phyloP scores from a whole-genome alignment of 2,888 invertebrate species.

The Salticus scenicus region DNA sequence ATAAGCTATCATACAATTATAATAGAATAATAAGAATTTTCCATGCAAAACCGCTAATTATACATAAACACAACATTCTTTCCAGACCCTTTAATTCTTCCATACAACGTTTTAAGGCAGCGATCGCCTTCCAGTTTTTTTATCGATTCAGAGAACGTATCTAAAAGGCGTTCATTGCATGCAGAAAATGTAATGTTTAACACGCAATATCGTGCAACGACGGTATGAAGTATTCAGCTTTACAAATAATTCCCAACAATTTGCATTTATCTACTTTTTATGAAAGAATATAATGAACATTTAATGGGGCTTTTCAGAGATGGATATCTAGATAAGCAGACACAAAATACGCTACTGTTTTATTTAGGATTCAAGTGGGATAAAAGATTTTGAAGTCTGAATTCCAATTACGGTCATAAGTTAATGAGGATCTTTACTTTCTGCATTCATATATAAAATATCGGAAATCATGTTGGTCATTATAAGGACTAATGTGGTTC shows the following conservation, averaged over 20 bases:
- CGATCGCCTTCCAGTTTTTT: not conserved
- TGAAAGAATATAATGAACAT: constrained; percentile 4
- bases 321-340: not conserved
- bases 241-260: constrained; percentile 9
- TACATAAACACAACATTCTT: not conserved
- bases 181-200: not conserved
- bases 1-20: too few species aligned
- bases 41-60: too few species aligned
- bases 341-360: not conserved
- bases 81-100: not conserved
- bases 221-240: not conserved
- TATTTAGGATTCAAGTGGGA: not conserved
- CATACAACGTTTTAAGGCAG: not conserved
- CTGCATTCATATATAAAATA: too few species aligned
- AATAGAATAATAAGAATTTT: too few species aligned
- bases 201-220: not conserved
- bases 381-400: not conserved
- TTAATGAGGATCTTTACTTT: too few species aligned
- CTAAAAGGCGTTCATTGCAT: constrained; percentile 3
- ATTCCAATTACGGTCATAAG: too few species aligned
- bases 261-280: constrained; percentile 5
- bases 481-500: too few species aligned
- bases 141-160: not conserved
- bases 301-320: constrained; percentile 8
- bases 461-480: too few species aligned